Percentiles rank a stretch among this genome's conserved stretches.
These are phyloP conservation scores for Drosophila insularis DNA, from an alignment of 1,140 invertebrate genomes.

Conservation along the genomic window DNA sequence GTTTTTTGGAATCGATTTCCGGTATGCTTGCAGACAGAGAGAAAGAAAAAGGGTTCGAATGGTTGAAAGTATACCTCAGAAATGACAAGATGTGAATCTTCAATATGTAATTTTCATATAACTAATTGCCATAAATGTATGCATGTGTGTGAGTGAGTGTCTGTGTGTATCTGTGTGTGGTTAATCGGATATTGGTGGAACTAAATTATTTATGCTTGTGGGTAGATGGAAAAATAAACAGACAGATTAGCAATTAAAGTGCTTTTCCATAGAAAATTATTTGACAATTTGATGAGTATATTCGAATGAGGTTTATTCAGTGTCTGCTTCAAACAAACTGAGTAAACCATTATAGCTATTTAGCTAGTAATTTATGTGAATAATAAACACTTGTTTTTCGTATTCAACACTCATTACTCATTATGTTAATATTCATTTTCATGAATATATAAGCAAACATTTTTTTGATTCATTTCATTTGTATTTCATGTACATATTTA, in stretches of 20 bases:
- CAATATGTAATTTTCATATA: conserved; percentile 28
- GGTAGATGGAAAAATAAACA: conserved; percentile 1
- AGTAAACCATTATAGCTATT: too few relatives aligned
- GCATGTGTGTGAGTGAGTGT: neutral
- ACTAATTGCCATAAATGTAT: conserved; percentile 25
- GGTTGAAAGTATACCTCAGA: neutral
- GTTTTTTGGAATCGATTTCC: conserved; percentile 70
- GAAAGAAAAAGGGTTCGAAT: neutral
- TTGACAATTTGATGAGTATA: too few relatives aligned
- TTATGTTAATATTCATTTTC: too few relatives aligned
- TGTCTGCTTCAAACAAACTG: too few relatives aligned
- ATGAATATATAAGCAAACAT: too few relatives aligned
- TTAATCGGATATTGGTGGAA: conserved; percentile 29
- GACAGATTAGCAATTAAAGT: conserved; percentile 20
- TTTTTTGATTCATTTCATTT: too few relatives aligned
- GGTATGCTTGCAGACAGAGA: neutral
- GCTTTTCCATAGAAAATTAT: conserved; percentile 13
- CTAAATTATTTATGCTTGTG: neutral
- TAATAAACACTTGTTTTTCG: too few relatives aligned
- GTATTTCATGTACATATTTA: too few relatives aligned
- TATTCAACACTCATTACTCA: too few relatives aligned
- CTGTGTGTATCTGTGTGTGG: neutral
- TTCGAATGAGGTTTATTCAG: too few relatives aligned
- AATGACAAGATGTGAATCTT: conserved; percentile 33
- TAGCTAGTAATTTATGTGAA: too few relatives aligned